Evolutionary conservation across 2,113 vertebrate genomes (phyloP), one percentile per base, ranked within the genome.

Genomic region (Manacus vitellinus): DNA sequence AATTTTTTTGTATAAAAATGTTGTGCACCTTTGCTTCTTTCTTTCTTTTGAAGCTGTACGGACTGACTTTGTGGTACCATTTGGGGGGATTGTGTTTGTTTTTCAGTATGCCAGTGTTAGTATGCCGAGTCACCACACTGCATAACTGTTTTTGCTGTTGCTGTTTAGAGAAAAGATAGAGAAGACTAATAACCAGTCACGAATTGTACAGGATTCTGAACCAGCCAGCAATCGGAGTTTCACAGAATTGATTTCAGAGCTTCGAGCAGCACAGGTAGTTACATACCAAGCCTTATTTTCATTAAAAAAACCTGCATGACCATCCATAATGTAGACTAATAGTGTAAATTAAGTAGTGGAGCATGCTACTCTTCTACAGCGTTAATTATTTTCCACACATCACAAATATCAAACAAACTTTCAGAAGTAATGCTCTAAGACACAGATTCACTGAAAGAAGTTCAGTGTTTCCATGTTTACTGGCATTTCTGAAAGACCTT

Each of bases 151-250:
- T 71, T 95, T 94, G 92, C 67, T 87, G 58, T 91, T 92, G 52
- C 59, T 41, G 19, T 97, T 85, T 96, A 99, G 99, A 97, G 98
- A 99, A 88, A 97, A 99, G 89, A 9, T 98, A 88, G 98, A 94
- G 79, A 98, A 96, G 97, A 95, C 37, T 71, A 97, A 24, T 49
- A 84, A 67, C 41, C 95, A 97, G 25, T 97, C 97, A 33, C 96
- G n/a, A 85, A 78, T 90, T 31, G 33, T 91, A 84, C 97, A 95
- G 89, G 89, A 96, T 68, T 92, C 95, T 61, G 87, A 97, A 35
- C 49, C 96, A 94, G 85, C 82, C 89, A 98, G 97, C 92, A 97
- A 96, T 72, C 97, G 96, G 73, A 98, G 56, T 74, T 98, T 98
- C 62, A 97, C 98, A 88, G 98, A 99, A 62, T 24, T 99, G 81